Evolutionary conservation across 2,888 invertebrate species (phyloP).

Genomic region (Ernsta delagoae): DNA sequence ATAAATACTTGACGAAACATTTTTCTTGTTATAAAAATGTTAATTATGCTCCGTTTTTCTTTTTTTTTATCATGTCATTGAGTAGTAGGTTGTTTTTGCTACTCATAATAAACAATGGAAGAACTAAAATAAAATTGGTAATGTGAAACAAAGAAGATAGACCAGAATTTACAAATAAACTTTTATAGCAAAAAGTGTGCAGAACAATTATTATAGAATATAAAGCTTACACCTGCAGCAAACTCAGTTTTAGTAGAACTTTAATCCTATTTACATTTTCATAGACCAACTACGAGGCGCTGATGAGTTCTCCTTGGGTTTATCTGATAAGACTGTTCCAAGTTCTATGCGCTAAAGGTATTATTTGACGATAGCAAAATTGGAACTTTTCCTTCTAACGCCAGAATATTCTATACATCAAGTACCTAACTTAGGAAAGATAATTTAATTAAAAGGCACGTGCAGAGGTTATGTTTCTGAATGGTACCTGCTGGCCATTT

Average conservation of each 20-base stretch:
- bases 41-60: too few relatives aligned
- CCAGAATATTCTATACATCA: not conserved
- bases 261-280: slow-evolving; percentile 54
- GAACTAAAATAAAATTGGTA: too few relatives aligned
- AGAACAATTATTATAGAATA: slow-evolving; percentile 16
- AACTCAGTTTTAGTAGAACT: slow-evolving; percentile 46
- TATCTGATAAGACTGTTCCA: slow-evolving; percentile 47
- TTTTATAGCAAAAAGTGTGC: not conserved
- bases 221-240: slow-evolving; percentile 14
- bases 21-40: too few relatives aligned
- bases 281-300: slow-evolving; percentile 49
- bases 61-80: too few relatives aligned
- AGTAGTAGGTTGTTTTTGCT: too few relatives aligned
- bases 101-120: too few relatives aligned
- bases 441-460: too few relatives aligned
- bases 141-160: too few relatives aligned
- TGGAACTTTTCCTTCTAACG: not conserved
- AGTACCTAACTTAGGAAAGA: not conserved
- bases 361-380: not conserved
- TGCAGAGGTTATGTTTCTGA: not conserved
- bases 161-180: too few relatives aligned
- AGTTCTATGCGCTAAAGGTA: not conserved
- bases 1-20: not conserved
- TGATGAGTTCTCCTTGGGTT: slow-evolving; percentile 59
- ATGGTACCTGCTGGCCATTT: too few relatives aligned